A percentile compares a stretch with the other conserved stretches of the same genome.
Evolutionary conservation across 2,113 vertebrate genomes (phyloP).

Genomic region (Platysteira castanea): DNA sequence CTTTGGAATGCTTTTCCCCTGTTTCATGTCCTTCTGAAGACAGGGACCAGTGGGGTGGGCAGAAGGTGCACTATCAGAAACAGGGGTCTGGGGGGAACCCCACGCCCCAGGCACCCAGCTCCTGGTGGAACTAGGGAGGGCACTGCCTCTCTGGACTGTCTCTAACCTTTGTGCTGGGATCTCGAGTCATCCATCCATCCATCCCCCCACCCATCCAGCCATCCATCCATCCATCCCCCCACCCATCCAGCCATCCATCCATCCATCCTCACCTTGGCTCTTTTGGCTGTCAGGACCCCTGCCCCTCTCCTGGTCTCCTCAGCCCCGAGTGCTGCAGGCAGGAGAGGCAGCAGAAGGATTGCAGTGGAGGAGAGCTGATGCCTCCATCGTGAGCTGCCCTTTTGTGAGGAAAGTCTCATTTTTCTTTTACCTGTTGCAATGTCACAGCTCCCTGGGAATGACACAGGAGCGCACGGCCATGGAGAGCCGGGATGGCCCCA

Average conservation of each 20-base stretch:
- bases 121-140: not conserved
- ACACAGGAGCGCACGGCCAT: not conserved
- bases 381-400: not conserved
- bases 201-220: not conserved
- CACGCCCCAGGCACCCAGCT: not conserved
- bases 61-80: not conserved
- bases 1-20: not conserved
- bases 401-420: not conserved
- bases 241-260: too few relatives aligned
- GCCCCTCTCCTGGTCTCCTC: not conserved
- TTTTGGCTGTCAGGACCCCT: not conserved
- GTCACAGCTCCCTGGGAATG: not conserved
- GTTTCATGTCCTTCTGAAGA: not conserved
- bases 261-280: not conserved
- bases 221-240: not conserved
- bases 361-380: not conserved
- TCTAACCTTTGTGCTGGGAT: not conserved
- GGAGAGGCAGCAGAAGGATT: not conserved
- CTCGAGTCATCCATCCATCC: not conserved
- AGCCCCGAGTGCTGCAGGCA: not conserved
- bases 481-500: not conserved
- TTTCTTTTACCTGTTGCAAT: not conserved
- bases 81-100: rapidly evolving
- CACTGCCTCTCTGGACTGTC: not conserved
- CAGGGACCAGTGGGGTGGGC: not conserved